These are phyloP conservation scores for Petaurus breviceps DNA, from an alignment of 2,113 vertebrate genomes.

Conservation along the genomic window DNA sequence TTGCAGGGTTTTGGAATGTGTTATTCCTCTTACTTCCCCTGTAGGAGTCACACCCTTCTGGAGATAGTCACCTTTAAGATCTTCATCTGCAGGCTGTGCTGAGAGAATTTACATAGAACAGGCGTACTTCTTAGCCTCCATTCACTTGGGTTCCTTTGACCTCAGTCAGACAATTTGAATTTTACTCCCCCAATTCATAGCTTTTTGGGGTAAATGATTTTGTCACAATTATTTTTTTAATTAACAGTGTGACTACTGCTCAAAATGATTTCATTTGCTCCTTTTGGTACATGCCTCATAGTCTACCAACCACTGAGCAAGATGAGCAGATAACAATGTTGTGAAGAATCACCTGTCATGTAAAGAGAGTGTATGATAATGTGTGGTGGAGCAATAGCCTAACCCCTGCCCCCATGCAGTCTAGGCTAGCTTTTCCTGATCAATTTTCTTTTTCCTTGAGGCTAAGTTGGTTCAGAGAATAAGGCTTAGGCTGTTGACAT, in stretches of 20 bases:
- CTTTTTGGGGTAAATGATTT: background rate
- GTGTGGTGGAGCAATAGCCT: background rate
- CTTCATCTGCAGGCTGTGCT: background rate
- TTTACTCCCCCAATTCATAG: background rate
- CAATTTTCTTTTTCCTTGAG: background rate
- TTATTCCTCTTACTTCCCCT: background rate
- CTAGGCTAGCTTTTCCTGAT: background rate
- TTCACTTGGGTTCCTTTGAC: background rate
- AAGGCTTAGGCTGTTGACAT: background rate
- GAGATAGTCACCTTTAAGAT: background rate
- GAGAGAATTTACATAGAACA: background rate
- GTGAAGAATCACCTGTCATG: background rate
- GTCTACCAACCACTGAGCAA: background rate
- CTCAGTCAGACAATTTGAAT: background rate
- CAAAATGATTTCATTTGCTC: background rate
- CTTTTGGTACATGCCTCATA: background rate
- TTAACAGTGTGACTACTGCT: background rate
- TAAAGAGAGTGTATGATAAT: background rate
- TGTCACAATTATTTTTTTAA: background rate
- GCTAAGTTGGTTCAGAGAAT: background rate
- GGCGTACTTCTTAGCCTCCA: background rate
- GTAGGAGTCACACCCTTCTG: background rate
- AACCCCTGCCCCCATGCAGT: background rate
- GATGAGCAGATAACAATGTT: background rate
- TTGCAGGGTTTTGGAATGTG: background rate